Conservation (phyloP, 2,113 vertebrate genomes). For the Phyllopteryx taeniolatus region DNA sequence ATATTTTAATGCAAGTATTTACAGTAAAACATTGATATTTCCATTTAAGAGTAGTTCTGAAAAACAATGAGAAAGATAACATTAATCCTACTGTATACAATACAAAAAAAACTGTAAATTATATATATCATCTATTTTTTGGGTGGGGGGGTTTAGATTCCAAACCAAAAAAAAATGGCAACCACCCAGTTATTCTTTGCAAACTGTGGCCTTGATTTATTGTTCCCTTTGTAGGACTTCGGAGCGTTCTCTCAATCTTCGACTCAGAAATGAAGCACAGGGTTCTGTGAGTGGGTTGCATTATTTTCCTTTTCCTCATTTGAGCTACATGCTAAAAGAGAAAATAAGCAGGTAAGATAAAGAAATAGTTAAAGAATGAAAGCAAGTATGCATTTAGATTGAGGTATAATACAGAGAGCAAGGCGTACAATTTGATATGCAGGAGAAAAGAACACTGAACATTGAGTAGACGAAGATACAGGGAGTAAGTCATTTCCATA, state of each 20-base stretch:
- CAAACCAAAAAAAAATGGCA: not conserved
- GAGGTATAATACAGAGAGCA: slow-evolving; percentile 22
- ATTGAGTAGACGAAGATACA: slow-evolving; percentile 31
- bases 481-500: slow-evolving; percentile 42
- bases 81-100: no score
- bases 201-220: not conserved
- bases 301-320: not conserved
- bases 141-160: no score
- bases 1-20: no score
- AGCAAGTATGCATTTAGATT: not conserved
- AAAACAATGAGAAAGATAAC: no score
- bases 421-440: slow-evolving; percentile 23
- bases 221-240: not conserved
- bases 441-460: slow-evolving; percentile 24
- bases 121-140: no score
- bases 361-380: slow-evolving; percentile 19
- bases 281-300: not conserved
- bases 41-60: no score
- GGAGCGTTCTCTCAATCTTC: not conserved
- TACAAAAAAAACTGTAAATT: no score
- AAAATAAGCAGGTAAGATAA: slow-evolving; percentile 41
- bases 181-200: not conserved
- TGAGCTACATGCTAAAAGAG: not conserved
- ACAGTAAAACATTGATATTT: no score
- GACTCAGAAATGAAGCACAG: not conserved